Evolutionary conservation across 2,888 invertebrate species (phyloP).

Genomic region (Rhabditoides inermis): DNA sequence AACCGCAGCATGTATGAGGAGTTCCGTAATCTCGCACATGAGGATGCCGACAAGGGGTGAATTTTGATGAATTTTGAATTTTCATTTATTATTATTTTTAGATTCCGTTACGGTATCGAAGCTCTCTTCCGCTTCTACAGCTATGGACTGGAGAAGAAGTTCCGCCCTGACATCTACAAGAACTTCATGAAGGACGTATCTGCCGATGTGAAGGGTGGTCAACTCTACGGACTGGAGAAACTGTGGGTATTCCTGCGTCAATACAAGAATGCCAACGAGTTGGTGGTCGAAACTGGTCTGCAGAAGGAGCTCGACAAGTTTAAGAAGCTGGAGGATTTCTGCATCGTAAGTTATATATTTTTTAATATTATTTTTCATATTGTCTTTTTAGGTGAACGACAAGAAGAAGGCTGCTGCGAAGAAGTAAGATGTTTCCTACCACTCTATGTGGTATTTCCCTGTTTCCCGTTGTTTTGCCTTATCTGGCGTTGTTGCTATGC

Average conservation of each 20-base stretch:
- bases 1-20: conserved; percentile 96
- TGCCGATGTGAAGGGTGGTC: conserved; percentile 60
- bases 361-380: too few species aligned
- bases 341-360: conserved; percentile 17
- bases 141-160: conserved; percentile 90
- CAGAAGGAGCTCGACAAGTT: conserved; percentile 55
- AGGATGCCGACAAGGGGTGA: conserved; percentile 82
- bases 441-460: neutral
- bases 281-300: conserved; percentile 54
- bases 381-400: too few species aligned
- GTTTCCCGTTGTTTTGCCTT: neutral
- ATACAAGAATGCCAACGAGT: conserved; percentile 37
- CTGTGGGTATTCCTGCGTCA: conserved; percentile 93
- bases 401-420: too few species aligned
- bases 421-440: too few species aligned
- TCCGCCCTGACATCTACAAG: conserved; percentile 84
- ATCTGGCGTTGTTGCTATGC: too few species aligned
- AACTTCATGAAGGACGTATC: conserved; percentile 71
- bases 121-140: conserved; percentile 87
- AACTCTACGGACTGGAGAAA: conserved; percentile 93
- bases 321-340: conserved; percentile 56
- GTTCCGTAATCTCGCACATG: conserved; percentile 80
- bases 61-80: conserved; percentile 58
- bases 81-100: conserved; percentile 13
- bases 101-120: conserved; percentile 60